These are phyloP conservation scores for Lateolabrax maculatus DNA, from an alignment of 2,797 vertebrate species.

Conservation along the genomic window DNA sequence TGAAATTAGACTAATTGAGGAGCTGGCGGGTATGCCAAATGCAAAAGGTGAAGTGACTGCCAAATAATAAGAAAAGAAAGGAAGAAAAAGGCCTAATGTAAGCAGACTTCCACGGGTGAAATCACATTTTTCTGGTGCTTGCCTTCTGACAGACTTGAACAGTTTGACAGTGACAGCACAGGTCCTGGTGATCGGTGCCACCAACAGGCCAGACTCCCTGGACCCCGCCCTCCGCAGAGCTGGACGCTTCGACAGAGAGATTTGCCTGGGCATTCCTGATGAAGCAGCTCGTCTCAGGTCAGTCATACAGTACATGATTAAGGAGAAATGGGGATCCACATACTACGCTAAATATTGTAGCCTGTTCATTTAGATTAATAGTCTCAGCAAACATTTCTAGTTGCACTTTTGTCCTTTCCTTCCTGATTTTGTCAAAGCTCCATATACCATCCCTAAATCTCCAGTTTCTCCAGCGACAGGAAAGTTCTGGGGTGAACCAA, in stretches of 20 bases:
- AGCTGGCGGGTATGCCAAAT: neutral
- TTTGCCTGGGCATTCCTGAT: constrained; percentile 96
- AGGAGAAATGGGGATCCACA: neutral
- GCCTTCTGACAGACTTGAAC: constrained; percentile 88
- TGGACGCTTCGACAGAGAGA: constrained; percentile 95
- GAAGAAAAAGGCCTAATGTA: too few relatives aligned
- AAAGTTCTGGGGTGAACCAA: too few relatives aligned
- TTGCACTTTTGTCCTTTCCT: neutral
- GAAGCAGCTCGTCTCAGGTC: constrained; percentile 92
- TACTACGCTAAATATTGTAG: neutral
- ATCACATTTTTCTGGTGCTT: neutral
- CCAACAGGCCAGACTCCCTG: constrained; percentile 94
- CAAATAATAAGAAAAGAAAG: neutral
- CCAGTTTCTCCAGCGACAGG: too few relatives aligned
- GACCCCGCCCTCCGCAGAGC: constrained; percentile 95
- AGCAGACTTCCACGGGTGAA: neutral
- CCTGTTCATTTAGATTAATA: neutral
- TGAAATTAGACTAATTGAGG: neutral
- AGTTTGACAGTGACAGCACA: constrained; percentile 85
- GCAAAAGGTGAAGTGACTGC: neutral
- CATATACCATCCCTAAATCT: neutral
- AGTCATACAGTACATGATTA: neutral
- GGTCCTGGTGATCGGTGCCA: constrained; percentile 95
- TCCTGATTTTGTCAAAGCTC: neutral
- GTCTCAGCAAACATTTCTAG: too few relatives aligned